Evolutionary conservation across 1,140 invertebrate genomes (phyloP).

Genomic region (Drosophila pseudoananassae): DNA sequence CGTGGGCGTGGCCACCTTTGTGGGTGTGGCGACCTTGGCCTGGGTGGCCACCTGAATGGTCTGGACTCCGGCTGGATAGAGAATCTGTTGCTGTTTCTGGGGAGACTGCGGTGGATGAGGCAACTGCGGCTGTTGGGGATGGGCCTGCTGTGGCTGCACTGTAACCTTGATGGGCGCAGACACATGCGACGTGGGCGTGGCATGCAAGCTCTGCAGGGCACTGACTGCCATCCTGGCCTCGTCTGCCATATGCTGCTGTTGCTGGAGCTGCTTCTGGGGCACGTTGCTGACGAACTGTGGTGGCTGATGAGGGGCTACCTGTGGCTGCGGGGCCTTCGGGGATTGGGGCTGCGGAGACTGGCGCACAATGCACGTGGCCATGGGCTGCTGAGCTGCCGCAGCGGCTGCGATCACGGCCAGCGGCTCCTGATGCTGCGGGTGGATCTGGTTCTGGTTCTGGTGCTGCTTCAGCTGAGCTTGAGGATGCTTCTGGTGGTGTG

Average conservation of each 20-base stretch:
- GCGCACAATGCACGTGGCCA: slow-evolving; percentile 54
- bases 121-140: slow-evolving; percentile 18
- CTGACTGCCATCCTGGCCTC: slow-evolving; percentile 71
- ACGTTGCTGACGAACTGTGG: slow-evolving; percentile 16
- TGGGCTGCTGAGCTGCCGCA: slow-evolving; percentile 50
- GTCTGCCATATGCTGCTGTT: slow-evolving; percentile 60
- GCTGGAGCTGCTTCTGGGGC: slow-evolving; percentile 19
- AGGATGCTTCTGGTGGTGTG: slow-evolving; percentile 5
- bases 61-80: slow-evolving; percentile 19
- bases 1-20: slow-evolving; percentile 25
- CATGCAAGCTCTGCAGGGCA: slow-evolving; percentile 65
- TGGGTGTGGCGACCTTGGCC: not conserved
- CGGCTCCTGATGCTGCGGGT: slow-evolving; percentile 55
- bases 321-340: too few species aligned
- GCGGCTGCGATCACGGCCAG: slow-evolving; percentile 63
- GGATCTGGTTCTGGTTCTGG: not conserved
- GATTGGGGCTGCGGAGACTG: slow-evolving; percentile 40
- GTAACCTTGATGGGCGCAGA: slow-evolving; percentile 41
- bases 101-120: slow-evolving; percentile 26
- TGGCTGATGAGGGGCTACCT: slow-evolving; percentile 27
- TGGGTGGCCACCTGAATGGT: not conserved
- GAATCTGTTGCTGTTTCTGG: slow-evolving; percentile 21
- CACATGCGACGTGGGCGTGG: slow-evolving; percentile 52
- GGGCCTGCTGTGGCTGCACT: slow-evolving; percentile 15
- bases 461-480: slow-evolving; percentile 32